Evolutionary conservation across 2,113 vertebrate genomes (phyloP), one percentile per base, ranked within the genome.

Genomic region (Ctenodactylus gundi): DNA sequence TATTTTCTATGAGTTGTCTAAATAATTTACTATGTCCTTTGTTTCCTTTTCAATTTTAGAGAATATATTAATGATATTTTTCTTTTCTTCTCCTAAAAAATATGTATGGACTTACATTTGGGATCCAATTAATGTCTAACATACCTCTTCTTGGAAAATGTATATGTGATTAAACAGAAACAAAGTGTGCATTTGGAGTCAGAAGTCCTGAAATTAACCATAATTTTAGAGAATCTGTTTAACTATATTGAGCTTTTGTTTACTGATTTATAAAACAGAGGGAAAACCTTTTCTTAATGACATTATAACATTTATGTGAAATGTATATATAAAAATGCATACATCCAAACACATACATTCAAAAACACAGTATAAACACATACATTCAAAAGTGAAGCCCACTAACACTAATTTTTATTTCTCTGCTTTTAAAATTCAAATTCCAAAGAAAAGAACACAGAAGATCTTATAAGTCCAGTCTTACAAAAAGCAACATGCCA

Each of bases 341-440:
- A 44, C n/a, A 6, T 70, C 67, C 67, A 87, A 97, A 92, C 49
- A 77, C 23, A 84, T 20, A 36, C 9, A 58, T 3, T 75, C 3
- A 91, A 86, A 95, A 73, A 90, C 15, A 2, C 7, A 44, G 7
- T 70, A 72, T 73, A 87, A 97, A 92, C 49, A 77, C 23, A 84
- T 20, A 36, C 9, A 58, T 3, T 75, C 3, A 91, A 86, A 95
- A 73, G 67, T 39, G 72, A 0, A 81, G 20, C 25, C 70, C 65
- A 73, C 4, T 82, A 58, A 95, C 83, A 64, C 34, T 62, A 49
- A 49, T 64, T 73, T 6, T 94, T 29, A 62, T 58, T 84, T 29
- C 78, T n/a, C 41, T 84, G 14, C 7, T 85, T 15, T 64, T 85
- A 44, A 62, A 89, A 60, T 88, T 80, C 31, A 85, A 64, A 58